Evolutionary conservation across 2,113 vertebrate genomes (phyloP).

Genomic region (Erinaceus europaeus): DNA sequence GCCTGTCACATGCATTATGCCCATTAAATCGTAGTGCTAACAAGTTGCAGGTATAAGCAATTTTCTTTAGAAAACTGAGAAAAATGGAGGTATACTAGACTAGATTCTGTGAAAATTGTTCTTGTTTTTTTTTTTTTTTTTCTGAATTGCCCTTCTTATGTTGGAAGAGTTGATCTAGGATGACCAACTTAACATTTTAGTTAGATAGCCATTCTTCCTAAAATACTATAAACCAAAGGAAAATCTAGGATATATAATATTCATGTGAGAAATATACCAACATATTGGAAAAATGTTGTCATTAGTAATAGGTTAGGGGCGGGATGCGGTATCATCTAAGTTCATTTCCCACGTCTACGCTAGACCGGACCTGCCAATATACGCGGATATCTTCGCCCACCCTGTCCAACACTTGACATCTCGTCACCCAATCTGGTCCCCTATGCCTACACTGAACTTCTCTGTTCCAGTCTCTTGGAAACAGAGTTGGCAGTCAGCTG

Average conservation of each 20-base stretch:
- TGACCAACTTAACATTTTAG: neutral
- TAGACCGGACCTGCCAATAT: no score
- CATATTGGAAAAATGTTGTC: neutral
- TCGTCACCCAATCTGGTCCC: no score
- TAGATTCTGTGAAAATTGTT: neutral
- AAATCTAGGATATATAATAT: neutral
- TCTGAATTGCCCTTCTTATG: neutral
- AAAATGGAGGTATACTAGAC: neutral
- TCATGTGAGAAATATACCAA: neutral
- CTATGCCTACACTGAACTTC: no score
- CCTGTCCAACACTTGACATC: no score
- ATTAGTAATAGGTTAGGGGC: no score
- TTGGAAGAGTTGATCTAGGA: neutral
- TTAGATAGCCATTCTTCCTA: neutral
- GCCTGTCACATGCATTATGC: constrained; percentile 27
- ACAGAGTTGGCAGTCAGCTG: no score
- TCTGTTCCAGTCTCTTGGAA: no score
- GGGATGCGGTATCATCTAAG: no score
- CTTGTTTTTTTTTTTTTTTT: neutral
- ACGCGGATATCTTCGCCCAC: no score
- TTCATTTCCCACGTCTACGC: no score
- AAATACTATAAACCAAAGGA: neutral
- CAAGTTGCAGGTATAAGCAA: constrained; percentile 28
- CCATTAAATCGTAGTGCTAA: constrained; percentile 43
- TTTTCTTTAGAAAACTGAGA: constrained; percentile 27